Evolutionary conservation across 2,113 vertebrate genomes (phyloP), one percentile per base, ranked within the genome.

Genomic region (Cranoglanis bouderius): DNA sequence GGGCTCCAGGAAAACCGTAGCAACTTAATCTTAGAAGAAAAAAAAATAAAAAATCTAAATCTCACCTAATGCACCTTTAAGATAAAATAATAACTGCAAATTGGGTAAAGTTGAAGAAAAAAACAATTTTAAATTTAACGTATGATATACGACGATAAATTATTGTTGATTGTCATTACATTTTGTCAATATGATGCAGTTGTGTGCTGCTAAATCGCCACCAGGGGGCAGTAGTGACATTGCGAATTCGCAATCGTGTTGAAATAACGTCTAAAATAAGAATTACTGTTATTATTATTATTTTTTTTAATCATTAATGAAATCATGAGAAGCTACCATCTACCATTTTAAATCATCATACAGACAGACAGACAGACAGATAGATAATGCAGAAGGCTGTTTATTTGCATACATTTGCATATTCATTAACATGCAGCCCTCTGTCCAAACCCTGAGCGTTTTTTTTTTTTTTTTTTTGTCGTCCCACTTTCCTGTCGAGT

Each of bases 201-300:
- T 40, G 38, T 51, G 32, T 75, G 40, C 6, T 80, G 86, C n/a
- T 24, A 16, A 10, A 63, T 18, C 29, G 26, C 70, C 88, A 80
- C 74, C 72, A 89, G 88, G 72, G 88, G 83, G 88, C 88, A 80
- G 82, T 7, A 80, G 3, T 38, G 38, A 84, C 26, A 51, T 14
- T 18, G 61, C 24, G 2, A 24, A 6, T 40, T 57, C 21, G 6
- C 2, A 0, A 29, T n/a, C 0, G 14, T 32, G 9, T 38, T 82
- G 10, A 57, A 59, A 59, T 26, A 4, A 49, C 9, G 46, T 49
- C 9, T 9, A 49, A n/a, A 78, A 49, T 29, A 32, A 51, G 7
- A n/a, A 78, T 49, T 29, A 75, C 3, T 46, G 38, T 3, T 29
- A 40, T 74, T 38, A 21, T 46, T 43, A 13, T 51, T 51, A 14